Percentiles rank a stretch among this genome's conserved stretches.
Evolutionary conservation across 1,140 invertebrate genomes (phyloP).

Genomic region (Rhizoglyphus robini): DNA sequence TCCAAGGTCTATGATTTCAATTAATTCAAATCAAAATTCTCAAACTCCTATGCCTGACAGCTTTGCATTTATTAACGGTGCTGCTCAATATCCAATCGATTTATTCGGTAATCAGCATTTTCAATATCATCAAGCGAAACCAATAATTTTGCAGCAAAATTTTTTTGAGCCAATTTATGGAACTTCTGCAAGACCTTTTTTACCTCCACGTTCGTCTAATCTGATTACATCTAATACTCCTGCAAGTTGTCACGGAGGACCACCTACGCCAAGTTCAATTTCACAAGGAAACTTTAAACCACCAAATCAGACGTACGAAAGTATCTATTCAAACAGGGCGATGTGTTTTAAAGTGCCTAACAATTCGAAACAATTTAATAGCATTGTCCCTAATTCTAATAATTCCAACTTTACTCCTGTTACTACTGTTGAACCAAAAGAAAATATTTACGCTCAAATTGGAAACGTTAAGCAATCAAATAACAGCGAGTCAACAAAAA

Average conservation of each 20-base stretch:
- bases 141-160: slow-evolving; percentile 2
- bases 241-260: neutral
- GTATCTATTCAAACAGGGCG: neutral
- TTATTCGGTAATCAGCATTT: neutral
- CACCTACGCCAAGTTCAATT: neutral
- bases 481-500: neutral
- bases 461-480: neutral
- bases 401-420: neutral
- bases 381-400: neutral
- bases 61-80: neutral
- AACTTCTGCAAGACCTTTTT: neutral
- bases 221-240: neutral
- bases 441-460: slow-evolving; percentile 10
- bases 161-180: slow-evolving; percentile 12
- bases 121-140: slow-evolving; percentile 14
- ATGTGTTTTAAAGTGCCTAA: slow-evolving; percentile 5
- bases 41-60: neutral
- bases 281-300: neutral
- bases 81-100: neutral
- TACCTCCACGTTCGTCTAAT: neutral
- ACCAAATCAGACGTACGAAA: neutral
- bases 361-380: neutral
- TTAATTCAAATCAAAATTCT: neutral
- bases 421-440: neutral
- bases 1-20: neutral